Conservation (phyloP, 2,113 vertebrate species). For the Macquaria australasica region DNA sequence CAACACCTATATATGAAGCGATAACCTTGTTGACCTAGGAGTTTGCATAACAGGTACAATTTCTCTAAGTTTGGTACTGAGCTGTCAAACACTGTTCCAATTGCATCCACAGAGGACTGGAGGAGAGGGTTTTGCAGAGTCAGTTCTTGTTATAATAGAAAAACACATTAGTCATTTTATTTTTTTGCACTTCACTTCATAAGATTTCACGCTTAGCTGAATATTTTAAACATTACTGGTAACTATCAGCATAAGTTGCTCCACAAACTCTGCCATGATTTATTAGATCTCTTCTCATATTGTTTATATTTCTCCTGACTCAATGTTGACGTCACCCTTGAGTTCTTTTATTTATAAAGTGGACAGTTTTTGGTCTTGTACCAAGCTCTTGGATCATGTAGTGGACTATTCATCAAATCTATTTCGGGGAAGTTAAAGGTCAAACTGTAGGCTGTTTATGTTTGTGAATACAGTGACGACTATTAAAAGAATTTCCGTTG, state of each 20-base stretch:
- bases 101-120: background rate
- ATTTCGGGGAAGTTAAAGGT: background rate
- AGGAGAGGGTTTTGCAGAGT: conserved; percentile 10
- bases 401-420: background rate
- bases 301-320: conserved; percentile 9
- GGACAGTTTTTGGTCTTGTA: background rate
- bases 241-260: conserved; percentile 1
- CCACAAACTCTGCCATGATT: conserved; percentile 15
- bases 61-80: background rate
- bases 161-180: conserved; percentile 22
- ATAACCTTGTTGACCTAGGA: conserved; percentile 18
- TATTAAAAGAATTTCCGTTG: conserved; percentile 8
- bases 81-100: conserved; percentile 1
- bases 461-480: conserved; percentile 2
- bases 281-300: background rate
- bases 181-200: background rate
- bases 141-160: conserved; percentile 1
- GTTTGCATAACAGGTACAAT: conserved; percentile 18
- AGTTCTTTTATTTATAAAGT: conserved; percentile 7
- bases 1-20: conserved; percentile 9
- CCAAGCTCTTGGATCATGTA: background rate
- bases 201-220: conserved; percentile 1
- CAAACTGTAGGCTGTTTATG: conserved; percentile 6
- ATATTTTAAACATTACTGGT: conserved; percentile 10
- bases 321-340: conserved; percentile 10